Evolutionary conservation across 2,113 vertebrate genomes (phyloP).

Genomic region (Heptranchias perlo): DNA sequence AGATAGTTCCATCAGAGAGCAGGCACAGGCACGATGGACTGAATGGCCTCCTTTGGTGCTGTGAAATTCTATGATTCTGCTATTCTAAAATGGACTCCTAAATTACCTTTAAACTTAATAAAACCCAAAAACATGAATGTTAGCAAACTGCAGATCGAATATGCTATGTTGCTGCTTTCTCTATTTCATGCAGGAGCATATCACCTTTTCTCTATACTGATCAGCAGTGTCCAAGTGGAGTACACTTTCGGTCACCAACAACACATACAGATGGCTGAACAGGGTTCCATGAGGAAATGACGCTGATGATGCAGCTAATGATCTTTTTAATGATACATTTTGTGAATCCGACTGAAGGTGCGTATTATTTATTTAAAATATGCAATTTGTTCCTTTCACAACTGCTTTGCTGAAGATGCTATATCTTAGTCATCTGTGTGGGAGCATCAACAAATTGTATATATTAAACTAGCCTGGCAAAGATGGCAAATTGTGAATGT

Average conservation of each 20-base stretch:
- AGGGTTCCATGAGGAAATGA: neutral
- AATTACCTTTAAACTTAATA: neutral
- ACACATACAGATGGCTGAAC: slow-evolving; percentile 10
- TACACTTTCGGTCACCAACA: neutral
- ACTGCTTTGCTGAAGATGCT: neutral
- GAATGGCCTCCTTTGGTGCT: neutral
- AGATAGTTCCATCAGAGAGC: neutral
- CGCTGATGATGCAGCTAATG: neutral
- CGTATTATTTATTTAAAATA: slow-evolving; percentile 21
- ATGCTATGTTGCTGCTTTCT: neutral
- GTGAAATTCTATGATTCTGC: neutral
- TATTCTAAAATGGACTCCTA: neutral
- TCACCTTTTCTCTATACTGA: neutral
- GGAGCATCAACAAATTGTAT: neutral
- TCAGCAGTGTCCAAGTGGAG: neutral
- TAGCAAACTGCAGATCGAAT: neutral
- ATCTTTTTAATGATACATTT: slow-evolving; percentile 27
- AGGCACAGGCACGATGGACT: too few relatives aligned
- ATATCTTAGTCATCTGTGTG: neutral
- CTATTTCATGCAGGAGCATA: neutral
- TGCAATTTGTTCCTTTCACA: slow-evolving; percentile 14
- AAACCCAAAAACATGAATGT: neutral
- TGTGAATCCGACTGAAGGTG: neutral
- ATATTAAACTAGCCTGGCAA: neutral
- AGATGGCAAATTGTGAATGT: neutral